Conservation (phyloP, 2,113 vertebrate genomes). For the Struthidea cinerea region DNA sequence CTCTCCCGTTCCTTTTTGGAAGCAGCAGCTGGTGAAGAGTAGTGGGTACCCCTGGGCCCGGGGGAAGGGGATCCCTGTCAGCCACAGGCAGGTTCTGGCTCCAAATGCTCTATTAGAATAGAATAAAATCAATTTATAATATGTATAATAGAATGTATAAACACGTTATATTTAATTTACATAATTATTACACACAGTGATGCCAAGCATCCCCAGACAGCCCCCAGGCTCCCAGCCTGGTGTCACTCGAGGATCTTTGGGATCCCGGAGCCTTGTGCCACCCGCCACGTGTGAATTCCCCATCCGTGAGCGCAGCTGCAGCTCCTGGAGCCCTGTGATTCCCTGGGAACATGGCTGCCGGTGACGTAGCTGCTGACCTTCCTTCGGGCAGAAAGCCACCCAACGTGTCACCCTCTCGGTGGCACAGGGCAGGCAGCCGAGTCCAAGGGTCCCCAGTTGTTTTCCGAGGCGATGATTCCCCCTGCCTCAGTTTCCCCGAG, state of each 20-base stretch:
- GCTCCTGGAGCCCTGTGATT: neutral
- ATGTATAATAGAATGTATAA: neutral
- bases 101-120: neutral
- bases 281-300: neutral
- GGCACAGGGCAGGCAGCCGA: neutral
- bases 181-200: neutral
- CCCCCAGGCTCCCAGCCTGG: rapidly evolving
- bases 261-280: neutral
- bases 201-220: neutral
- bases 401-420: rapidly evolving
- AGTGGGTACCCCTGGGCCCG: neutral
- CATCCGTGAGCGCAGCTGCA: neutral
- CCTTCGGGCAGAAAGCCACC: neutral
- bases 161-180: neutral
- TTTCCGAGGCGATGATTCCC: neutral
- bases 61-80: neutral
- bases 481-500: neutral
- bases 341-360: neutral
- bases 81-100: neutral
- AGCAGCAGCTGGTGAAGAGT: neutral
- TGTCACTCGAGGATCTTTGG: neutral
- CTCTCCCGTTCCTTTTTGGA: neutral
- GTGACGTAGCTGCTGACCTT: neutral
- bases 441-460: neutral
- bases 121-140: neutral